Percentiles rank a stretch among this genome's conserved stretches.
Evolutionary conservation across 2,888 invertebrate species (phyloP).

Genomic region (Adela reaumurella): DNA sequence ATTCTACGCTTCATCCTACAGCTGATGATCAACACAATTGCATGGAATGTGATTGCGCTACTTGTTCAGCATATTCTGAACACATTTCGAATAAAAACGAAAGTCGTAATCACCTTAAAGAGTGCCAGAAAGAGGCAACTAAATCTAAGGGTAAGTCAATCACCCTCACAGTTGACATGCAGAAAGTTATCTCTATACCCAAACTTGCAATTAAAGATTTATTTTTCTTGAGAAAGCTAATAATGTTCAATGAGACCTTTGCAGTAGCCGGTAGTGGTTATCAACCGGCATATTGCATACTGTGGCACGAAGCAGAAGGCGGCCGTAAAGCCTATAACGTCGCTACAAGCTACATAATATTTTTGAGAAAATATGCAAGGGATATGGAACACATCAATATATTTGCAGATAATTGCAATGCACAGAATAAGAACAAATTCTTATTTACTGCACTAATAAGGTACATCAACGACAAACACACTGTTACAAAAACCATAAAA

Average conservation of each 20-base stretch:
- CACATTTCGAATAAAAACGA: neutral
- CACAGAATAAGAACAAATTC: slow-evolving; percentile 14
- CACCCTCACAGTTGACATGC: slow-evolving; percentile 2
- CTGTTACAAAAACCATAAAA: slow-evolving; percentile 8
- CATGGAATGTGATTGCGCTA: slow-evolving; percentile 3
- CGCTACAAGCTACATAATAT: neutral
- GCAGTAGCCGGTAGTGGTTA: slow-evolving; percentile 1
- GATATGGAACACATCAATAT: slow-evolving; percentile 1
- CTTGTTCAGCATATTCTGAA: slow-evolving; percentile 6
- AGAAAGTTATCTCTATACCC: slow-evolving; percentile 1
- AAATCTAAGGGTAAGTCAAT: slow-evolving; percentile 1
- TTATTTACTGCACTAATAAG: no score
- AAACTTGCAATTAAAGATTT: neutral
- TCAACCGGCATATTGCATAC: neutral
- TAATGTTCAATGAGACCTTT: slow-evolving; percentile 3
- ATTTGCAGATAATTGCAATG: slow-evolving; percentile 10
- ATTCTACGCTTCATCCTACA: slow-evolving; percentile 8
- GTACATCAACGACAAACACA: slow-evolving; percentile 9
- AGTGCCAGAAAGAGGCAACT: neutral
- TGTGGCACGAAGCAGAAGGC: slow-evolving; percentile 3
- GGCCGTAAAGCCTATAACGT: slow-evolving; percentile 1
- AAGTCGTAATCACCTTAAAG: neutral
- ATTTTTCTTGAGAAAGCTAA: slow-evolving; percentile 1
- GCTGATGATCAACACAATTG: slow-evolving; percentile 6
- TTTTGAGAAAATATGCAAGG: neutral